These are phyloP conservation scores for Trinectes maculatus DNA, from an alignment of 2,113 vertebrate species.

Conservation along the genomic window DNA sequence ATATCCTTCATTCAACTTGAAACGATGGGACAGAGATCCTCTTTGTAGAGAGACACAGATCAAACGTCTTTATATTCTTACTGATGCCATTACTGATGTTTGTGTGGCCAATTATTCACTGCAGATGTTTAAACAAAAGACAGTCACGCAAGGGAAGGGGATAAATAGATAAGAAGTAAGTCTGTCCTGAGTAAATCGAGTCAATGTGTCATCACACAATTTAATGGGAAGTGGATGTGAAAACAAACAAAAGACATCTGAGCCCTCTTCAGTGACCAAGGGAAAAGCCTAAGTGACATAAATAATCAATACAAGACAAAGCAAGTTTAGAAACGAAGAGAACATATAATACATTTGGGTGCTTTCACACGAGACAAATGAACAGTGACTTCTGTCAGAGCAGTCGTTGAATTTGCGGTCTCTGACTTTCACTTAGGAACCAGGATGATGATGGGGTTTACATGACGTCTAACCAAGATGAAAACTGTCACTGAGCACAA, in stretches of 20 bases:
- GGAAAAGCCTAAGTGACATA: slow-evolving; percentile 11
- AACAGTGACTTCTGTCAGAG: slow-evolving; percentile 10
- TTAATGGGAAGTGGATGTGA: neutral
- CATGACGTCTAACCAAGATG: slow-evolving; percentile 8
- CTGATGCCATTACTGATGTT: neutral
- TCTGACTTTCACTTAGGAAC: neutral
- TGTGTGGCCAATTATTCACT: neutral
- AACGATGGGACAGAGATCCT: neutral
- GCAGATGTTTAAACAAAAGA: slow-evolving; percentile 4
- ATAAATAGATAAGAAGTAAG: slow-evolving; percentile 2
- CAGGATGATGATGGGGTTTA: neutral
- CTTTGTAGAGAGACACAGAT: slow-evolving; percentile 1
- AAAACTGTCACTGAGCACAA: neutral
- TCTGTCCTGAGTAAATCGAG: slow-evolving; percentile 12
- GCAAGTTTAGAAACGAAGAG: slow-evolving; percentile 19
- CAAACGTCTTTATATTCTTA: neutral
- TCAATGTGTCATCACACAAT: slow-evolving; percentile 15
- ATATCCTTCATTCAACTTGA: neutral
- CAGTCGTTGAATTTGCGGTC: slow-evolving; percentile 6
- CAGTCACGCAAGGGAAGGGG: neutral
- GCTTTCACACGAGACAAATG: slow-evolving; percentile 19
- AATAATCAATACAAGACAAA: slow-evolving; percentile 28
- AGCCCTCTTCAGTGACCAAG: neutral
- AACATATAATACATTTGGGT: slow-evolving; percentile 12
- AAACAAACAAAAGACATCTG: slow-evolving; percentile 9